A percentile compares a stretch with the other conserved stretches of the same genome.
These are phyloP conservation scores for Chinchilla lanigera DNA, from an alignment of 2,113 vertebrate genomes.

Conservation along the genomic window DNA sequence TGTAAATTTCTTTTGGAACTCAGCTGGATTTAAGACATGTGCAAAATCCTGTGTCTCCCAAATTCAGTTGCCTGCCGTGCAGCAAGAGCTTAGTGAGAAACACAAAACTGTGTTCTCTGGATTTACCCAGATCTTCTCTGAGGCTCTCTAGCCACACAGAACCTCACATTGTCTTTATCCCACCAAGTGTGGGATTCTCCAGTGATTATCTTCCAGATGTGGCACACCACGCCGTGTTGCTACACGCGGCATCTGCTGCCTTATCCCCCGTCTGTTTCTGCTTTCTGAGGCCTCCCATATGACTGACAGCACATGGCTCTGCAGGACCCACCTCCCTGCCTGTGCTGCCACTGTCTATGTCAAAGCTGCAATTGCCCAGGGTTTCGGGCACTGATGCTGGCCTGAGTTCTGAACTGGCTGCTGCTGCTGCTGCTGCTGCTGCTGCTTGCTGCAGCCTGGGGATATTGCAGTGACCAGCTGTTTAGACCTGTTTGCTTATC, in stretches of 20 bases:
- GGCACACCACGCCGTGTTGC: background rate
- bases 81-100: background rate
- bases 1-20: conserved; percentile 10
- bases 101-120: background rate
- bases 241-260: fast-evolving
- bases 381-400: background rate
- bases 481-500: background rate
- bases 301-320: background rate
- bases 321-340: too few relatives aligned
- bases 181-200: background rate
- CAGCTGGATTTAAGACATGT: background rate
- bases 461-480: background rate
- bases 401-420: background rate
- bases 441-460: background rate
- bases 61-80: background rate
- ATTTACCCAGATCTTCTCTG: background rate
- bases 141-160: background rate
- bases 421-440: background rate
- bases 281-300: background rate
- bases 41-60: background rate
- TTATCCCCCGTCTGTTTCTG: too few relatives aligned
- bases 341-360: too few relatives aligned
- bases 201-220: background rate
- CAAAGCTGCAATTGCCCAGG: background rate
- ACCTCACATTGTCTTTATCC: background rate